These are phyloP conservation scores for Myotis daubentonii DNA, from an alignment of 2,797 vertebrate species.

Conservation along the genomic window DNA sequence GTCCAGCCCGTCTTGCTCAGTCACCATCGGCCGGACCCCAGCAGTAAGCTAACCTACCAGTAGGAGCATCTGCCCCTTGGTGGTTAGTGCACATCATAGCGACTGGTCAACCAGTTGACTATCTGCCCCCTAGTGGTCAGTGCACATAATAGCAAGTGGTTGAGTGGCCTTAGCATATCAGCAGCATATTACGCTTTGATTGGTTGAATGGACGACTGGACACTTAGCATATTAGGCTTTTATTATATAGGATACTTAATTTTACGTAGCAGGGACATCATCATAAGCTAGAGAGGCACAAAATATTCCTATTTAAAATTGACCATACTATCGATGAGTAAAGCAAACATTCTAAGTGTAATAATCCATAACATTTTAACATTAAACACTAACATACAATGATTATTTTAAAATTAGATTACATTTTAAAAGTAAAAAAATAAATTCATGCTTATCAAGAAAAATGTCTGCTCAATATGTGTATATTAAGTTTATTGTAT, in stretches of 20 bases:
- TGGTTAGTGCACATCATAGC: too few relatives aligned
- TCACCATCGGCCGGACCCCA: too few relatives aligned
- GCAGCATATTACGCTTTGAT: too few relatives aligned
- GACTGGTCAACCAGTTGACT: too few relatives aligned
- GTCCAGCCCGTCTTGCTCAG: too few relatives aligned
- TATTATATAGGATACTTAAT: neutral
- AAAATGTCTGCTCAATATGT: neutral
- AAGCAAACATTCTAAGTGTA: neutral
- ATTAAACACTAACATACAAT: neutral
- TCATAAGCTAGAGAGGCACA: neutral
- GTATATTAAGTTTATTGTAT: neutral
- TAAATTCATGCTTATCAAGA: slow-evolving; percentile 27
- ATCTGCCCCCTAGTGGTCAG: too few relatives aligned
- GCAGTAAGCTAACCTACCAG: too few relatives aligned
- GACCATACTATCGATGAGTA: neutral
- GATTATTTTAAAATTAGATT: neutral
- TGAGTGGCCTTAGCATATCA: too few relatives aligned
- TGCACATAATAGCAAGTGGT: too few relatives aligned
- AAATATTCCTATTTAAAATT: neutral
- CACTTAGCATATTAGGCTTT: too few relatives aligned
- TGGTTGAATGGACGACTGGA: too few relatives aligned
- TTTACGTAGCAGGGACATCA: neutral
- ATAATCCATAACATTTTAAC: neutral
- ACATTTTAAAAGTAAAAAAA: slow-evolving; percentile 29
- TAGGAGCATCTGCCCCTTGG: too few relatives aligned